A percentile compares a stretch with the other conserved stretches of the same genome.
These are phyloP conservation scores for Zeugodacus cucurbitae DNA, from an alignment of 1,140 invertebrate genomes.

Conservation along the genomic window DNA sequence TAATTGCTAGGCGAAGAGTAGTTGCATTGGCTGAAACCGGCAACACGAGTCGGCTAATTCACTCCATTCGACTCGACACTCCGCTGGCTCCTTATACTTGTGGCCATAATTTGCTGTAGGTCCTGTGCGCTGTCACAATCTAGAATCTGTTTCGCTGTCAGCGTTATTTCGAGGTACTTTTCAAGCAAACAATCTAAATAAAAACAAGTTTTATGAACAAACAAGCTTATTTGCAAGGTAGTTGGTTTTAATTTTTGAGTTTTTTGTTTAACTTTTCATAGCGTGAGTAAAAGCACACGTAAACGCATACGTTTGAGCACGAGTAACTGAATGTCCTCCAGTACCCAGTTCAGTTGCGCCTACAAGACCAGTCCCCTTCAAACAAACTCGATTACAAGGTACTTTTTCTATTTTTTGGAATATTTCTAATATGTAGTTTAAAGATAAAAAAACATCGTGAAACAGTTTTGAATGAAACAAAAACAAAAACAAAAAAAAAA, in stretches of 20 bases:
- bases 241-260: constrained; percentile 35
- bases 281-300: not conserved
- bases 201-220: not conserved
- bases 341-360: not conserved
- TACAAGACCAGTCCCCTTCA: constrained; percentile 4
- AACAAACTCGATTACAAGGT: constrained; percentile 23
- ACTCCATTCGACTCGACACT: not conserved
- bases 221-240: not conserved
- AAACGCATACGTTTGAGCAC: not conserved
- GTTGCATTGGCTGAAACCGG: not conserved
- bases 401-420: constrained; percentile 17
- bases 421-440: constrained; percentile 16
- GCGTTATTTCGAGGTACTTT: constrained; percentile 19
- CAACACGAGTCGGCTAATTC: not conserved
- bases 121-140: not conserved
- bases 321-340: constrained; percentile 8
- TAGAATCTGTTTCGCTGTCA: not conserved
- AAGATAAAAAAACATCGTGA: not conserved
- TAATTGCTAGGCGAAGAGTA: not conserved
- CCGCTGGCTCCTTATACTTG: not conserved
- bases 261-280: constrained; percentile 28
- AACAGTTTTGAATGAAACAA: not conserved
- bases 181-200: not conserved
- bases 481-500: not conserved
- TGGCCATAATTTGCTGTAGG: not conserved